Conservation (phyloP, 2,888 invertebrate species). For the Spisula subtruncata region DNA sequence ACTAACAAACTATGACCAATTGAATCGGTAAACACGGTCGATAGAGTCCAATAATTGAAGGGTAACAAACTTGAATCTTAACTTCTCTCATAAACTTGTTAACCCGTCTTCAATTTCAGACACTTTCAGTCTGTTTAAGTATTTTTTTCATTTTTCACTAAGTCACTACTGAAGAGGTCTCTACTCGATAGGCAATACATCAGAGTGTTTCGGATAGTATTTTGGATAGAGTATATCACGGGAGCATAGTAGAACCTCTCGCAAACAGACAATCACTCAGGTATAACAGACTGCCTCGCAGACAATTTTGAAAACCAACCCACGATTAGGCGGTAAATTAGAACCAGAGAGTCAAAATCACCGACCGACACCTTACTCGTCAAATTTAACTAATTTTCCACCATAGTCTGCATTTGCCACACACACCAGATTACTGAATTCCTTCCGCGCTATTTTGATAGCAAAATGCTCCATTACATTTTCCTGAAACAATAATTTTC, state of each 20-base stretch:
- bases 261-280: conserved; percentile 13
- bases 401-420: conserved; percentile 9
- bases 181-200: not conserved
- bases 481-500: not conserved
- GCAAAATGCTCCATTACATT: conserved; percentile 5
- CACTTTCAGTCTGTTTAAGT: conserved; percentile 16
- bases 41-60: not conserved
- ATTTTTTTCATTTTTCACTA: conserved; percentile 15
- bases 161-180: conserved; percentile 15
- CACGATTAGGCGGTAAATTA: conserved; percentile 43
- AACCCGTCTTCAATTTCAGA: conserved; percentile 22
- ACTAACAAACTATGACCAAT: conserved; percentile 17
- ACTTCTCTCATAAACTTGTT: conserved; percentile 19
- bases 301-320: conserved; percentile 46
- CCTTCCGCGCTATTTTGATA: conserved; percentile 14
- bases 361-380: conserved; percentile 57
- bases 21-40: conserved; percentile 13
- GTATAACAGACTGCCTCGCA: conserved; percentile 28
- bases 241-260: not conserved
- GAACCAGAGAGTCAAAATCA: conserved; percentile 38
- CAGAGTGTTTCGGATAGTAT: not conserved
- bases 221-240: not conserved
- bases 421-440: conserved; percentile 6
- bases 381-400: conserved; percentile 65
- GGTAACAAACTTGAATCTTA: conserved; percentile 9